A percentile compares a stretch with the other conserved stretches of the same genome.
phyloP scores from a whole-genome alignment of 2,113 vertebrate species.

The Rhadina sibilatrix region DNA sequence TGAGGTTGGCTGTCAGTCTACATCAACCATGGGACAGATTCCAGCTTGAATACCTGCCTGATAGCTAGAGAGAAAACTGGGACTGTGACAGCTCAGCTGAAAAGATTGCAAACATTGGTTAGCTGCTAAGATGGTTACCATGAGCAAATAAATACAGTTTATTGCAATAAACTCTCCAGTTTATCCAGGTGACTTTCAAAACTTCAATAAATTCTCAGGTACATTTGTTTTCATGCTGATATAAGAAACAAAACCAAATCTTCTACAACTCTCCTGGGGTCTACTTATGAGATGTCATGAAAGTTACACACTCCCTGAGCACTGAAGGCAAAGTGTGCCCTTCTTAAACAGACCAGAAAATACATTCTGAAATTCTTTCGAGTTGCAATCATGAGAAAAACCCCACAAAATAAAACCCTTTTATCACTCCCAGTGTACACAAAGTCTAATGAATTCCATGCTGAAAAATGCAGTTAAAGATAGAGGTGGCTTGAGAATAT shows the following conservation, averaged over 20 bases:
- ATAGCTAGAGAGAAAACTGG: neutral
- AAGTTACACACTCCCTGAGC: conserved; percentile 8
- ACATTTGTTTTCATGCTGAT: neutral
- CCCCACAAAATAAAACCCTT: neutral
- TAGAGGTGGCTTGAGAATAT: neutral
- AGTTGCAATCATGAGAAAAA: conserved; percentile 9
- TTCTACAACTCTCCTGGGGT: neutral
- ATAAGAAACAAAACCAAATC: neutral
- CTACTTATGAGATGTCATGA: neutral
- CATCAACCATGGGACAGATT: neutral
- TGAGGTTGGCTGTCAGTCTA: neutral
- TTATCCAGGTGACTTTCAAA: neutral
- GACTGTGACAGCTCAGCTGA: neutral
- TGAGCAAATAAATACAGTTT: neutral
- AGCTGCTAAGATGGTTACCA: neutral
- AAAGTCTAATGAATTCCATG: conserved; percentile 25
- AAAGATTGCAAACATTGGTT: neutral
- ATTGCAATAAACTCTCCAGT: neutral
- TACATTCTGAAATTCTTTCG: neutral
- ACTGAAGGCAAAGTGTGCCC: neutral
- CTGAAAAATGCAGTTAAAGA: conserved; percentile 10
- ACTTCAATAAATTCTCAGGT: neutral
- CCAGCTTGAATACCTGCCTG: neutral
- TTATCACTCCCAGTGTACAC: neutral
- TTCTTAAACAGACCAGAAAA: conserved; percentile 1